These are phyloP conservation scores for Chaetophractus vellerosus DNA, from an alignment of 2,797 vertebrate species.

Conservation along the genomic window DNA sequence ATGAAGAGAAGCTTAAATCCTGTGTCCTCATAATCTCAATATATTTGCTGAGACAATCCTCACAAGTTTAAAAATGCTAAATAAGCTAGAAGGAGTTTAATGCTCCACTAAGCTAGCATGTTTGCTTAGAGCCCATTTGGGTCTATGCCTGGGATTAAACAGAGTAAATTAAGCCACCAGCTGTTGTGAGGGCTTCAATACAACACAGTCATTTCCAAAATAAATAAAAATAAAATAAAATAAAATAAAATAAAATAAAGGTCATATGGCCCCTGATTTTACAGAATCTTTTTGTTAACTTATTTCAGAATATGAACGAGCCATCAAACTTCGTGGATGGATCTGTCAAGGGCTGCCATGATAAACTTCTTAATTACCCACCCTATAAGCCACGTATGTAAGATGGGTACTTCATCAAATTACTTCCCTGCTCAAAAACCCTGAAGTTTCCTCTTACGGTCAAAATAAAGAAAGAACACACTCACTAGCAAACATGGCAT, in stretches of 20 bases:
- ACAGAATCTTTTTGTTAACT: not conserved
- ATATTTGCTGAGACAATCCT: not conserved
- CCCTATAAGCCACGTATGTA: slow-evolving; percentile 95
- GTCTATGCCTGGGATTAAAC: not conserved
- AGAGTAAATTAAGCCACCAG: too few relatives aligned
- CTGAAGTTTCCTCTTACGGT: not conserved
- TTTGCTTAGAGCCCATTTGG: not conserved
- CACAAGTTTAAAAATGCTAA: not conserved
- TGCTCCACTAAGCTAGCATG: not conserved
- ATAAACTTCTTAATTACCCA: slow-evolving; percentile 88
- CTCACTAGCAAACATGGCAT: not conserved
- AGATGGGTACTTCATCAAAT: not conserved
- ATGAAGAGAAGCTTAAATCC: not conserved
- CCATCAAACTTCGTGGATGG: slow-evolving; percentile 95
- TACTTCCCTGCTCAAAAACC: not conserved
- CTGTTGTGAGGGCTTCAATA: not conserved
- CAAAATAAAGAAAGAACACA: not conserved
- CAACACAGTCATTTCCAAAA: not conserved
- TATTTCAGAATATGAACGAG: slow-evolving; percentile 97
- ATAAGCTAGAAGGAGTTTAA: not conserved
- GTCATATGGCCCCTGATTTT: not conserved
- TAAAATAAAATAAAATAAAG: not conserved
- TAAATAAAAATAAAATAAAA: too few relatives aligned
- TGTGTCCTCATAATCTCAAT: not conserved
- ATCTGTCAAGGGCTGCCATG: slow-evolving; percentile 89